phyloP scores from a whole-genome alignment of 2,797 vertebrate genomes.

The Lycodopsis pacificus region DNA sequence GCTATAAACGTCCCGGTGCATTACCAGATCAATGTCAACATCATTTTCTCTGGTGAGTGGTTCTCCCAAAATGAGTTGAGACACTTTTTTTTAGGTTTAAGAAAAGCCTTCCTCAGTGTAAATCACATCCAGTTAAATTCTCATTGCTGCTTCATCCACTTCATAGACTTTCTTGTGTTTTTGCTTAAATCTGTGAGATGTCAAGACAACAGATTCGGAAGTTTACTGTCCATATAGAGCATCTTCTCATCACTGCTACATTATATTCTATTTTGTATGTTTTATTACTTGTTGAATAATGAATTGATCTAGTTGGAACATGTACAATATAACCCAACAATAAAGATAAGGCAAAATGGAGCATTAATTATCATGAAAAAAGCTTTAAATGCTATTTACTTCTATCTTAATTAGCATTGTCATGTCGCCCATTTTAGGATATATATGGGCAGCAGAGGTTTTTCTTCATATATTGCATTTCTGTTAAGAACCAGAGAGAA shows the following conservation, averaged over 20 bases:
- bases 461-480: not conserved
- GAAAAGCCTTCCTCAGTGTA: not conserved
- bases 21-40: conserved; percentile 17
- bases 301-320: not conserved
- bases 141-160: not conserved
- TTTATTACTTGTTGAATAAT: not conserved
- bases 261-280: not conserved
- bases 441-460: not conserved
- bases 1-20: conserved; percentile 2
- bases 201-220: not conserved
- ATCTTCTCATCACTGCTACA: not conserved
- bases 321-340: not conserved
- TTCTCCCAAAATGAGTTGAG: not conserved
- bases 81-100: not conserved
- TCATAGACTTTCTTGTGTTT: not conserved
- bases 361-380: not conserved
- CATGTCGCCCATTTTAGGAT: not conserved
- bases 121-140: not conserved
- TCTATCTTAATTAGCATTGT: not conserved
- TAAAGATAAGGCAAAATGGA: not conserved
- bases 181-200: not conserved
- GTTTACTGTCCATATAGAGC: not conserved
- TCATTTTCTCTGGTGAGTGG: not conserved
- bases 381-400: not conserved
- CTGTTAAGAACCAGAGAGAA: not conserved